Evolutionary conservation across 2,888 invertebrate genomes (phyloP), one percentile per base, ranked within the genome.

Genomic region (Idaea dimidiata): DNA sequence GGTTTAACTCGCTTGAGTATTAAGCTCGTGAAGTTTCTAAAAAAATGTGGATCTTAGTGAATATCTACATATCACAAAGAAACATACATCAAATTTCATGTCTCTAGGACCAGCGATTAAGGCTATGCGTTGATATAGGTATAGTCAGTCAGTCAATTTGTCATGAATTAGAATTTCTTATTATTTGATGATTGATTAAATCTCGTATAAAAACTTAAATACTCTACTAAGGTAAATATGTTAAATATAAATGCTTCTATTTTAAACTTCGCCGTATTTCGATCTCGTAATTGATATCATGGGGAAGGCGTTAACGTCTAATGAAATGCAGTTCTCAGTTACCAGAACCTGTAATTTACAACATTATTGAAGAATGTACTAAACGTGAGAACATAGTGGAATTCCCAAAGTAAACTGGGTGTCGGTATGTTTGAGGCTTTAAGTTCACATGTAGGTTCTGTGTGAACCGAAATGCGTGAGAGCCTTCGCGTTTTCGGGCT

Each of bases 301-400:
- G 43, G 43, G 6, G 8, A 43, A 43, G 43, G 43, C 43, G 43
- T 43, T 43, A 43, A 43, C 43, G 14, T 56, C 56, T 17, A 17
- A 17, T 56, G 56, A 56, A 18, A 18, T 56, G 18, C 18, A 56
- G 10, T 56, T 56, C 18, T 17, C 17, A 56, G 18, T 18, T 56
- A 56, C 18, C 10, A 56, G 59, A 62, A 64, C 59, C 33, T 57
- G 14, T 43, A 32, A 61, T 64, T 62, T 64, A 54, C 63, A 65
- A 60, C 65, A 71, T 68, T 71, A 69, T 64, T 58, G 57, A 68
- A 61, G 64, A 57, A 69, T 64, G 68, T 65, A 64, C 66, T 32
- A 58, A 61, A 72, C 72, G 71, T 72, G 72, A 71, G 71, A 72
- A 68, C 60, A 55, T 61, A 60, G 53, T 63, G 67, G 66, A 62